phyloP scores from a whole-genome alignment of 2,888 invertebrate species.

The Miltochrista miniata region DNA sequence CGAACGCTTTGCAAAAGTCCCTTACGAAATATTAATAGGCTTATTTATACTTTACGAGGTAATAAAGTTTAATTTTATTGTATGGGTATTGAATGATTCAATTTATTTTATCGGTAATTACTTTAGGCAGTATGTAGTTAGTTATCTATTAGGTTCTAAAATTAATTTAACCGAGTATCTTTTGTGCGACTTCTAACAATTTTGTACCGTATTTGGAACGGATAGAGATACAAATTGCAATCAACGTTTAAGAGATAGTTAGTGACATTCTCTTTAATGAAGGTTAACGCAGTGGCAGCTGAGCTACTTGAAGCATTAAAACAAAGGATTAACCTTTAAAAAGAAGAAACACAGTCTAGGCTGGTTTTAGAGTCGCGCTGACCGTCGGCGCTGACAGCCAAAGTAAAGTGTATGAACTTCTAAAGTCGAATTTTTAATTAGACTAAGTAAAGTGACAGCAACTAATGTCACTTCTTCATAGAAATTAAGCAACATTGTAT shows the following conservation, averaged over 20 bases:
- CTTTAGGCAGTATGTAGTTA: not conserved
- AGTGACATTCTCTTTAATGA: not conserved
- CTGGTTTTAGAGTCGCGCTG: too few species aligned
- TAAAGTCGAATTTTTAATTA: too few species aligned
- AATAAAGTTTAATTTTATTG: slow-evolving; percentile 21
- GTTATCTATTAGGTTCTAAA: slow-evolving; percentile 7
- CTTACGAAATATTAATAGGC: slow-evolving; percentile 24
- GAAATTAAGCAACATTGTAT: too few species aligned
- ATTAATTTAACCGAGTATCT: slow-evolving; percentile 6
- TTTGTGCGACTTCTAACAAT: not conserved
- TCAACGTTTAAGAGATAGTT: not conserved
- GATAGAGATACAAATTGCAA: not conserved
- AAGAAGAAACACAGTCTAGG: not conserved
- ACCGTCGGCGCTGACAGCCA: too few species aligned
- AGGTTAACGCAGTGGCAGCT: not conserved
- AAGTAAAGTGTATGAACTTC: too few species aligned
- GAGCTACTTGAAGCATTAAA: not conserved
- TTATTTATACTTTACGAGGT: slow-evolving; percentile 15
- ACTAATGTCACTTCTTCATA: too few species aligned
- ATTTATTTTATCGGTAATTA: slow-evolving; percentile 19
- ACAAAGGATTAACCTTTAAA: not conserved
- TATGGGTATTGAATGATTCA: slow-evolving; percentile 22
- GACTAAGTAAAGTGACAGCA: too few species aligned
- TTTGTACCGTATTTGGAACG: not conserved
- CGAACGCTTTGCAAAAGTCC: slow-evolving; percentile 18